phyloP scores from a whole-genome alignment of 2,888 invertebrate genomes.

The Rhodophaea formosa region DNA sequence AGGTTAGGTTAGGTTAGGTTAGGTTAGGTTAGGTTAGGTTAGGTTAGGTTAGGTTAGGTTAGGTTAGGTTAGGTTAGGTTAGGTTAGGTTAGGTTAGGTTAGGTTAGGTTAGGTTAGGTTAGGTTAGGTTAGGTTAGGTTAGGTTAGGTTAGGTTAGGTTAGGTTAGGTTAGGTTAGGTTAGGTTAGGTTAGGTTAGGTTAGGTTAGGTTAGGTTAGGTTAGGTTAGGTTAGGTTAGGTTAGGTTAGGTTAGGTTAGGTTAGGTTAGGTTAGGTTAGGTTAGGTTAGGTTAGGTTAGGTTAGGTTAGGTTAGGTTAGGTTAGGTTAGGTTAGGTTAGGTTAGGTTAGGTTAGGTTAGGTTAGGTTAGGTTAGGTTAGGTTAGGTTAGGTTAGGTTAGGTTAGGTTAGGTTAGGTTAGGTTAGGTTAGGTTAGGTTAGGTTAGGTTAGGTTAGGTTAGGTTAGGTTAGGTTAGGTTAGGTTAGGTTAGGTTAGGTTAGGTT shows the following conservation, averaged over 20 bases:
- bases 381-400: constrained; percentile 22
- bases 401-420: constrained; percentile 30
- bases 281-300: constrained; percentile 22
- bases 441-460: constrained; percentile 29
- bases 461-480: constrained; percentile 29
- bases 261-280: constrained; percentile 20
- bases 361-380: constrained; percentile 23
- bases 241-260: constrained; percentile 21
- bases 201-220: constrained; percentile 23
- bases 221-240: constrained; percentile 24
- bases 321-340: constrained; percentile 25
- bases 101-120: constrained; percentile 25
- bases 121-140: constrained; percentile 20
- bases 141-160: constrained; percentile 22
- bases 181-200: constrained; percentile 23
- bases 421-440: constrained; percentile 29
- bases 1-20: constrained; percentile 26
- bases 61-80: constrained; percentile 26
- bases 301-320: constrained; percentile 22
- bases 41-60: constrained; percentile 24
- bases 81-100: constrained; percentile 26
- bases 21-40: constrained; percentile 26
- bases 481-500: constrained; percentile 29
- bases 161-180: constrained; percentile 24
- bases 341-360: constrained; percentile 24